Evolutionary conservation across 2,113 vertebrate genomes (phyloP), one percentile per base, ranked within the genome.

Genomic region (Gymnobelideus leadbeateri): DNA sequence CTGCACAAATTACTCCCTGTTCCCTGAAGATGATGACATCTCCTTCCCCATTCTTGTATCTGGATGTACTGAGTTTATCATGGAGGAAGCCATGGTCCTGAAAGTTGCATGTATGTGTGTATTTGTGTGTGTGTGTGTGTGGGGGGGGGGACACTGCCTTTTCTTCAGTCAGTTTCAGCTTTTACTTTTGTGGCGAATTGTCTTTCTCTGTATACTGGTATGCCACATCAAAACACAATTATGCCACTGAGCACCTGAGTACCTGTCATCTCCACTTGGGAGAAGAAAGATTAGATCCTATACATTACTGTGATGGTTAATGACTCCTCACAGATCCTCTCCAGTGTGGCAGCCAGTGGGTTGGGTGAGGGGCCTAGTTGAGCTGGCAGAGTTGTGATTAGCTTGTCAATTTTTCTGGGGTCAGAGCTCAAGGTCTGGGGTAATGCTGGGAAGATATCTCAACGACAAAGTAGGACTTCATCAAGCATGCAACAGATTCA

Each of bases 161-260:
- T 84, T 84, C 54, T 84, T 84, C n/a, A 84, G 23, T 43, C n/a
- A 43, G 37, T 84, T 84, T 84, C 37, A 43, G 6, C 19, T 84
- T 84, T 84, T 43, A 21, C n/a, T 43, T 84, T 84, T 43, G 68
- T 84, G 37, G 68, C 43, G n/a, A 84, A 84, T n/a, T 84, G 19
- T 43, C n/a, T 84, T 28, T 84, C 68, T 84, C 68, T 84, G 46
- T 68, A 61, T 4, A 12, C 43, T 54, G 89, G 55, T 4, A 37
- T 14, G 37, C 43, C 24, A 8, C 28, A 26, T 26, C 51, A 91
- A 92, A 94, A 55, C 93, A 96, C 89, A 89, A 0, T 49, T 47
- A 92, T 93, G 91, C 89, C 91, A 57, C 1, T 16, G 96, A 98
- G 95, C 24, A 49, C 91, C 1, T 21, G 95, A 91, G 90, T 43